Conservation (phyloP, 2,888 invertebrate species). For the Heliconius ethilla region DNA sequence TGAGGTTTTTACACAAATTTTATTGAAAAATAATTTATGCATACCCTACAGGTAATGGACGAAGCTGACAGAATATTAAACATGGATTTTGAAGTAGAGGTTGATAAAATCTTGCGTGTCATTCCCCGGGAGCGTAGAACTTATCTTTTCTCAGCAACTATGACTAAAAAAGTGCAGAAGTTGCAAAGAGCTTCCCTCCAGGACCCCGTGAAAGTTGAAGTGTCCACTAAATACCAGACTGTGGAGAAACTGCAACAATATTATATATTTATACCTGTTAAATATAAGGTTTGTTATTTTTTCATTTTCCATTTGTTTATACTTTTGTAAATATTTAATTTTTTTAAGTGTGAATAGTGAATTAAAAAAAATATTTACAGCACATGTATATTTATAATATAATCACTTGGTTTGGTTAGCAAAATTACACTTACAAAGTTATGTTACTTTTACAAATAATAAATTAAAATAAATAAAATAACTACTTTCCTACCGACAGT, state of each 20-base stretch:
- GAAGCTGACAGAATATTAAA: slow-evolving; percentile 99
- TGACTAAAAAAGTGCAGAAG: slow-evolving; percentile 98
- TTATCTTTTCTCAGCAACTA: slow-evolving; percentile 98
- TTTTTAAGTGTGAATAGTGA: too few relatives aligned
- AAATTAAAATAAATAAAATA: too few relatives aligned
- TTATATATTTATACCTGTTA: slow-evolving; percentile 97
- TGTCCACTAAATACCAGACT: slow-evolving; percentile 98
- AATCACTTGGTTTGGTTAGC: too few relatives aligned
- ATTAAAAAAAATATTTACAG: too few relatives aligned
- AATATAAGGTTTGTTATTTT: slow-evolving; percentile 89
- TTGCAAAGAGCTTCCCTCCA: slow-evolving; percentile 96
- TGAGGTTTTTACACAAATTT: not conserved
- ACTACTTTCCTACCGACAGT: too few relatives aligned
- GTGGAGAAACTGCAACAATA: slow-evolving; percentile 97
- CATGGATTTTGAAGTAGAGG: slow-evolving; percentile 99
- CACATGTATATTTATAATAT: too few relatives aligned
- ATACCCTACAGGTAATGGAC: slow-evolving; percentile 90
- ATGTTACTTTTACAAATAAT: too few relatives aligned
- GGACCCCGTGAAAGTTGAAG: slow-evolving; percentile 98
- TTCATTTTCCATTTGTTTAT: too few relatives aligned
- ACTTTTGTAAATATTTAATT: too few relatives aligned
- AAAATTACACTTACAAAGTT: too few relatives aligned
- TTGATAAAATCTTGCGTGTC: slow-evolving; percentile 95
- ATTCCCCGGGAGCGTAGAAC: slow-evolving; percentile 96
- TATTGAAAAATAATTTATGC: not conserved